These are phyloP conservation scores for Caenorhabditis sp. DNA, from an alignment of 2,888 invertebrate species.

Conservation along the genomic window DNA sequence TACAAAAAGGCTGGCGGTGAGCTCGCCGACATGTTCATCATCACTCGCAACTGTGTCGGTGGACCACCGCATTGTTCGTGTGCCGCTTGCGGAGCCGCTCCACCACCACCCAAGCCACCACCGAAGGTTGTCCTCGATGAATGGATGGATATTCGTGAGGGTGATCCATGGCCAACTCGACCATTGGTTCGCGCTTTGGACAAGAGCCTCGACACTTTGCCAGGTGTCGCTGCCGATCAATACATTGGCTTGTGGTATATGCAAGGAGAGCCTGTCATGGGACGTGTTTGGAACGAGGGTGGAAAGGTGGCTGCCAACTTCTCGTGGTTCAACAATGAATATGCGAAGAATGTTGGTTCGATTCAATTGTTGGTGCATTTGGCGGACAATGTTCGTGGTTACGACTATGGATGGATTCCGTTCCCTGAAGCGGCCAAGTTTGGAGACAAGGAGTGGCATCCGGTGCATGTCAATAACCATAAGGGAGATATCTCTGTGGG, in stretches of 20 bases:
- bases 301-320: conserved; percentile 59
- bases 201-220: conserved; percentile 60
- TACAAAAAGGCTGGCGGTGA: conserved; percentile 43
- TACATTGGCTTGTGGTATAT: conserved; percentile 68
- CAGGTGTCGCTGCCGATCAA: conserved; percentile 63
- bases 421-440: conserved; percentile 55
- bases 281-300: conserved; percentile 64
- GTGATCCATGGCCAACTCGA: conserved; percentile 50
- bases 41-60: conserved; percentile 61
- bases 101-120: conserved; percentile 40
- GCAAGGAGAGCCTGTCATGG: conserved; percentile 67
- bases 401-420: conserved; percentile 57
- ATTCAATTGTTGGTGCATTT: conserved; percentile 56
- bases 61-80: conserved; percentile 42
- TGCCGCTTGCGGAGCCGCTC: conserved; percentile 22
- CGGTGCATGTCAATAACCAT: conserved; percentile 56
- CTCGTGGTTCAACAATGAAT: conserved; percentile 52
- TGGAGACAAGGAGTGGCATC: conserved; percentile 55
- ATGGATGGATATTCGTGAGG: conserved; percentile 58
- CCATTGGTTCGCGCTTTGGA: conserved; percentile 46
- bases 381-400: conserved; percentile 49
- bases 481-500: conserved; percentile 62
- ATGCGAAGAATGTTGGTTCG: conserved; percentile 56
- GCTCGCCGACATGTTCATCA: conserved; percentile 62
- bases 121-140: conserved; percentile 46